Conservation (phyloP, 2,888 invertebrate species). For the Parthenolecanium corni region DNA sequence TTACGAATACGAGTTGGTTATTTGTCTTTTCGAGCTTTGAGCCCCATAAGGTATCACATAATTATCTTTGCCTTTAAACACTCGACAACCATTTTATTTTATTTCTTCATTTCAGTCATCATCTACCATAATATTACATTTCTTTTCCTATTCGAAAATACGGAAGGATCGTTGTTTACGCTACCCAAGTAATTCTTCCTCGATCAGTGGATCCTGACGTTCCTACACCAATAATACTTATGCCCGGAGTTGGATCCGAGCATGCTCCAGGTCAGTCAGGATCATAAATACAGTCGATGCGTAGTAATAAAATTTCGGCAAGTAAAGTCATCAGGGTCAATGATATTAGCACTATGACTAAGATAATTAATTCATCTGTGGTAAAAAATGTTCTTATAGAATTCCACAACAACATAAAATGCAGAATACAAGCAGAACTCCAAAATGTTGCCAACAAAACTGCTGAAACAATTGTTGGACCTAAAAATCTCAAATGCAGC, state of each 20-base stretch:
- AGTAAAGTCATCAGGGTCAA: conserved; percentile 33
- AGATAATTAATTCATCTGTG: conserved; percentile 32
- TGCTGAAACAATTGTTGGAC: conserved; percentile 34
- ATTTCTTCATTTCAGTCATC: too few relatives aligned
- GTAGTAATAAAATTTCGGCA: conserved; percentile 33
- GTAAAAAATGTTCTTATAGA: conserved; percentile 33
- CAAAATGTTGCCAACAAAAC: conserved; percentile 33
- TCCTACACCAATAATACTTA: conserved; percentile 36
- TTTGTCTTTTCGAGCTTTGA: too few relatives aligned
- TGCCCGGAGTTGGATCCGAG: conserved; percentile 38
- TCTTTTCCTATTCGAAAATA: too few relatives aligned
- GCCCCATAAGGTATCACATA: too few relatives aligned
- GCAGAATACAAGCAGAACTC: conserved; percentile 33
- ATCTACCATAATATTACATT: too few relatives aligned
- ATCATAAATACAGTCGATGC: conserved; percentile 36
- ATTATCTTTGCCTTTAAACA: too few relatives aligned
- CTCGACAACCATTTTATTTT: too few relatives aligned
- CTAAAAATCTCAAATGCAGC: conserved; percentile 34
- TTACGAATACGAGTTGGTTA: too few relatives aligned
- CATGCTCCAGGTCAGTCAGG: conserved; percentile 36
- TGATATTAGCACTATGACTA: conserved; percentile 34
- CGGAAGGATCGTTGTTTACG: conserved; percentile 36
- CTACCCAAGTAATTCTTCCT: conserved; percentile 49
- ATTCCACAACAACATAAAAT: conserved; percentile 33
- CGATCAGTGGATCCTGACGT: conserved; percentile 38